Conservation (phyloP, 2,888 invertebrate species). For the Pseudanteris insignis region DNA sequence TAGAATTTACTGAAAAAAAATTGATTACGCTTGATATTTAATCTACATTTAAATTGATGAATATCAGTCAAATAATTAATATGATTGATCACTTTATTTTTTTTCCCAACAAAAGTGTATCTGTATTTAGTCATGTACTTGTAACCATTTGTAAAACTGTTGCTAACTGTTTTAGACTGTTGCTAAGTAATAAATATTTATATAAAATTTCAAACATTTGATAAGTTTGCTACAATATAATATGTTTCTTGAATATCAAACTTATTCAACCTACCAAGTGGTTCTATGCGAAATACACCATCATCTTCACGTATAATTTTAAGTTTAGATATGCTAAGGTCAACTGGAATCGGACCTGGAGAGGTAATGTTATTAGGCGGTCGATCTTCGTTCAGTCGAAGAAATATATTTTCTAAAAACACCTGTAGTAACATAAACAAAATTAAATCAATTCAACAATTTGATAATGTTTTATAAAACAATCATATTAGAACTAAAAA, state of each 20-base stretch:
- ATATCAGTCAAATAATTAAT: neutral
- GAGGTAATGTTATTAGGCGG: constrained; percentile 83
- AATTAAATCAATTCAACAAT: too few species aligned
- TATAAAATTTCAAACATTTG: neutral
- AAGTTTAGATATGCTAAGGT: constrained; percentile 77
- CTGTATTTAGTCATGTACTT: too few species aligned
- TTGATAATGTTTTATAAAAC: too few species aligned
- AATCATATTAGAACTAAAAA: too few species aligned
- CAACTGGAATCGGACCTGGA: constrained; percentile 82
- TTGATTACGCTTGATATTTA: neutral
- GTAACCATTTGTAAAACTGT: too few species aligned
- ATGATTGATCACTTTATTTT: neutral
- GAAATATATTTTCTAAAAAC: constrained; percentile 75
- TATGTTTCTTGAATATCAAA: too few species aligned
- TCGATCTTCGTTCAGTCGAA: constrained; percentile 85
- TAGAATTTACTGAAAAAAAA: constrained; percentile 51
- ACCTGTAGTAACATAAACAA: too few species aligned
- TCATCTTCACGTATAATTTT: constrained; percentile 76
- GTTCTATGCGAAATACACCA: constrained; percentile 80
- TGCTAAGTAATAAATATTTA: neutral
- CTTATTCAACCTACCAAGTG: constrained; percentile 62
- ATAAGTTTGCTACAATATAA: neutral
- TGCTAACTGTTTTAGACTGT: neutral
- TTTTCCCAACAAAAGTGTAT: too few species aligned
- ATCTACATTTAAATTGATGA: neutral